Base-by-base conservation (phyloP, 2,797 vertebrate genomes). In the Macroramphosus scolopax region DNA sequence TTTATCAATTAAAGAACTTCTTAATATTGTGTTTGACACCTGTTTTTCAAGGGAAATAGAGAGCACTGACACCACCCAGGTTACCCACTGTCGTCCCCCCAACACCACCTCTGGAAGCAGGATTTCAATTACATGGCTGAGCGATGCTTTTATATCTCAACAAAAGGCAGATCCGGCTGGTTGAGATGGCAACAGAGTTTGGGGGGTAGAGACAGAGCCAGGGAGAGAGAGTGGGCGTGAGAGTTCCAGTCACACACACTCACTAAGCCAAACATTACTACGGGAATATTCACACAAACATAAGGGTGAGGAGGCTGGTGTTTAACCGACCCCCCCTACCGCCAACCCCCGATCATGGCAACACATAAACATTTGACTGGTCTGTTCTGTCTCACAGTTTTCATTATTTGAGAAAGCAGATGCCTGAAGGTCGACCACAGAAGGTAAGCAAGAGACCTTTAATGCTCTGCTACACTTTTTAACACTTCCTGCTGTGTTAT, bases 91-190 rank as follows among this genome's bases (percentile, higher is more conserved):
- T 15, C 18, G 11, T 32, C 57, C 63, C 60, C 60, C n/a, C n/a
- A n/a, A n/a, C n/a, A n/a, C n/a, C 61, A 68, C 68, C 68, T 66
- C 72, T 63, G 58, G 47, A 84, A 72, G 17, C 74, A 89, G 87
- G 82, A 85, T 87, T 84, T 86, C 71, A 84, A 89, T 90, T 85
- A 81, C 82, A 89, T 72, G 86, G 83, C 66, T 88, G 83, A 89
- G 61, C 42, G 73, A 29, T 53, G 54, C 78, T 60, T 79, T 87
- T 89, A 65, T 86, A 49, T 18, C 13, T 14, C 38, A 68, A 91
- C 88, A 89, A 89, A 86, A 85, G 81, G 55, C 74, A 91, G 77
- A 90, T 91, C 89, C 76, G 61, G 89, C 79, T 84, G 83, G 89
- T 91, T 90, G 90, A 64, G 78, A 84, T 85, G 81, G 86, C 81